Evolutionary conservation across 37 sponge, comb jelly and placozoan species (phyloP), one percentile per base, ranked within the genome.

Genomic region (Agelas oroides): DNA sequence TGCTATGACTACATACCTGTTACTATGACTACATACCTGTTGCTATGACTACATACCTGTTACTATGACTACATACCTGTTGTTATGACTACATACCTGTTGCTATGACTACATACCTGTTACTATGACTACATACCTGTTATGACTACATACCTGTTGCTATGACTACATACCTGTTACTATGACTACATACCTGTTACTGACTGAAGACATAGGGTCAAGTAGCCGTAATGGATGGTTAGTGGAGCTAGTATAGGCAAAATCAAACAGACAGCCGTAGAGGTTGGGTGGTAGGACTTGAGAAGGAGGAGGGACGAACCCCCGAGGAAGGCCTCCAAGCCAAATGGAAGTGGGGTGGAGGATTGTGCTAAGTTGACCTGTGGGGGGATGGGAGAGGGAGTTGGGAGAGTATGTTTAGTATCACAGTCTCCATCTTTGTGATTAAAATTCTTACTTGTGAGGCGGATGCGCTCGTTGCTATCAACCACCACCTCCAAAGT

Each of bases 221-320:
- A 86, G 20, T 19, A 81, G 32, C 46, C 8, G 46, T 1, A 67
- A 41, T 25, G 78, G 77, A 23, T 1, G 17, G 21, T 25, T 35
- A 0, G 57, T 63, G 5, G 56, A 23, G 20, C 61, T 36, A 33
- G 86, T 72, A 61, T 76, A 72, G 37, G 70, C 61, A 11, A 86
- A 70, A 59, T 87, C 72, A 68, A 34, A 61, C 17, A 92, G 2
- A 34, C 88, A 88, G 14, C 88, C 88, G 25, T 63, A 71, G 21
- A 40, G 38, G 3, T 6, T 24, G 20, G 53, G 41, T 8, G 79
- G 69, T 11, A 85, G n/a, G 19, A 23, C 70, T 28, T 25, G 67
- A 2, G 80, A 66, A 25, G 53, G 32, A 2, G 80, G 73, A 20
- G 53, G 23, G 56, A 25, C 18, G 21, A 83, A 67, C 11, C 1